Percentiles rank a stretch among this genome's conserved stretches.
phyloP scores from a whole-genome alignment of 92 coral and sea anemone genomes.

The Metridium senile region DNA sequence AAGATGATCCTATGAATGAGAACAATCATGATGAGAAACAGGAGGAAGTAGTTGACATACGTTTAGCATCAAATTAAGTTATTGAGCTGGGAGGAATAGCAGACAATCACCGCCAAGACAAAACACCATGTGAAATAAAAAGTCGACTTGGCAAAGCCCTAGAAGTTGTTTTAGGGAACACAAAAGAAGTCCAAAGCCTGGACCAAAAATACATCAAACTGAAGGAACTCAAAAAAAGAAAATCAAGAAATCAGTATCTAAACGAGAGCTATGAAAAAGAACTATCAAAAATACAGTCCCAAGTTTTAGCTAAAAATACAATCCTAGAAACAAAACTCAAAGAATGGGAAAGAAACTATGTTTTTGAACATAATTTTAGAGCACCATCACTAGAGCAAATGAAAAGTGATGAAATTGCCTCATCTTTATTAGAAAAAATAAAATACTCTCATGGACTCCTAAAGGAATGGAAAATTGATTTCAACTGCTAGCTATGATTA shows the following conservation, averaged over 20 bases:
- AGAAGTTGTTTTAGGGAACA: not conserved
- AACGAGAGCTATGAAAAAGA: not conserved
- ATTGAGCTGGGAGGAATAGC: constrained; percentile 3
- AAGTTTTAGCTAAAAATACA: constrained; percentile 37
- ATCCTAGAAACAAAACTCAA: constrained; percentile 21
- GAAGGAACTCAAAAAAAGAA: not conserved
- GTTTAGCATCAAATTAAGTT: constrained; percentile 25
- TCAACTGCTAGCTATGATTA: too few species aligned
- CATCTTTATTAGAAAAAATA: constrained; percentile 24
- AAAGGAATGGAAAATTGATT: not conserved
- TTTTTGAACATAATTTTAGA: constrained; percentile 36
- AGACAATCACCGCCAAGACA: not conserved
- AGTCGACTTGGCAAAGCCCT: not conserved
- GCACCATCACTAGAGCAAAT: constrained; percentile 51
- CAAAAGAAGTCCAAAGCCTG: not conserved
- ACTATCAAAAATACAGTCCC: not conserved
- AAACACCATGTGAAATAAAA: not conserved
- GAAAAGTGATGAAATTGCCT: constrained; percentile 49
- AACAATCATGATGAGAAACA: too few species aligned
- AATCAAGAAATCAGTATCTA: not conserved
- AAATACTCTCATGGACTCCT: constrained; percentile 12
- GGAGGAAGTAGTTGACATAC: constrained; percentile 22
- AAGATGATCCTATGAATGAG: too few species aligned
- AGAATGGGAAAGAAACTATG: constrained; percentile 65
- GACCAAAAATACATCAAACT: not conserved